phyloP scores from a whole-genome alignment of 2,797 vertebrate species.

The Babyrousa celebensis region DNA sequence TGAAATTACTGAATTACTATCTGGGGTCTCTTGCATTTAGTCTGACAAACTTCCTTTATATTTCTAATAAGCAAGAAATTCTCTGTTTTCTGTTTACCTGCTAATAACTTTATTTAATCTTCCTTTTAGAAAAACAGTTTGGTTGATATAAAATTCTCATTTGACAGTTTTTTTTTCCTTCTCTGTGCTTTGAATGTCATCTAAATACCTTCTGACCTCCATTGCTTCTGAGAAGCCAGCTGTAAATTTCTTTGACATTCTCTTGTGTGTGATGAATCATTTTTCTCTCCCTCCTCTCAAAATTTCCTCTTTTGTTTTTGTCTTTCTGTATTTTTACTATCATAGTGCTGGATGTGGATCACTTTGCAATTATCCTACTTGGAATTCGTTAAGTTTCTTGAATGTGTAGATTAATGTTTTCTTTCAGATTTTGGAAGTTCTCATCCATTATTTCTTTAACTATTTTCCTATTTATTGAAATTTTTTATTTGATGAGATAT shows the following conservation, averaged over 20 bases:
- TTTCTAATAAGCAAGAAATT: neutral
- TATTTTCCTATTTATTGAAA: constrained; percentile 29
- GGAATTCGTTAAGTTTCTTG: neutral
- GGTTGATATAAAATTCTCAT: neutral
- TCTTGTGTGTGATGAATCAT: neutral
- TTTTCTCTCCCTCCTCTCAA: neutral
- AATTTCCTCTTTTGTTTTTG: neutral
- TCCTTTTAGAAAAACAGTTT: neutral
- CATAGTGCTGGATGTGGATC: neutral
- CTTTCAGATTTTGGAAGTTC: neutral
- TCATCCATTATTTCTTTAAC: neutral
- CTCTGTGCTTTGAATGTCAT: neutral
- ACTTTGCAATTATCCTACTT: neutral
- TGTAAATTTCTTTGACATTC: neutral
- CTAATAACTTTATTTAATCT: neutral
- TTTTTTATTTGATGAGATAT: neutral
- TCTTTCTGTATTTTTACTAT: constrained; percentile 3
- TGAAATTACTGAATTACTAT: neutral
- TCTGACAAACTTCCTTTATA: neutral
- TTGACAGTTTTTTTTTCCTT: neutral
- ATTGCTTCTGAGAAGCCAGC: neutral
- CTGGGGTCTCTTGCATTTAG: neutral
- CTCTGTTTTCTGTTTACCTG: neutral
- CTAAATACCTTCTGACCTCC: neutral
- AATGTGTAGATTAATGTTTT: neutral